Conservation (phyloP, 2,797 vertebrate genomes). For the Lerista edwardsae region DNA sequence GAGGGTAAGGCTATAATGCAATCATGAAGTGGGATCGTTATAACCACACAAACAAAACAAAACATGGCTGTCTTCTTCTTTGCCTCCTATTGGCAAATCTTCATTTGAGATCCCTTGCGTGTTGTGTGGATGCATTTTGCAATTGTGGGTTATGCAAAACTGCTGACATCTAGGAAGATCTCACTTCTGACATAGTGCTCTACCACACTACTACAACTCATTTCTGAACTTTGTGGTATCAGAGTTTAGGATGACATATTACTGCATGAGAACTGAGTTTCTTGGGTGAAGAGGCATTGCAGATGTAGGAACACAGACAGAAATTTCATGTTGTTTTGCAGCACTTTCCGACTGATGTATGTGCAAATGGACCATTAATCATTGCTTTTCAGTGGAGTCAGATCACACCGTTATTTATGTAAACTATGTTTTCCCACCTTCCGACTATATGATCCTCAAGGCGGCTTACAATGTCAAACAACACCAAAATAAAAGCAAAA, state of each 20-base stretch:
- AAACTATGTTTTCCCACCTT: background rate
- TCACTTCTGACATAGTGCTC: constrained; percentile 38
- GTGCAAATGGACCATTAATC: background rate
- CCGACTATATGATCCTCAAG: background rate
- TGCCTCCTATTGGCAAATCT: constrained; percentile 42
- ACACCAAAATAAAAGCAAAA: background rate
- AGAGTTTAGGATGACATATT: background rate
- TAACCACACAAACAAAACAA: constrained; percentile 44
- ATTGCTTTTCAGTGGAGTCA: background rate
- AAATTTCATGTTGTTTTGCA: background rate
- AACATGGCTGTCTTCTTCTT: constrained; percentile 40
- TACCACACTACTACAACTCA: constrained; percentile 23
- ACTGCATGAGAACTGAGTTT: background rate
- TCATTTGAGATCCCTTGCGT: constrained; percentile 12
- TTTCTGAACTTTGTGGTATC: constrained; percentile 39
- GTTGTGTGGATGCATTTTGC: constrained; percentile 7
- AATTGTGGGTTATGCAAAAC: background rate
- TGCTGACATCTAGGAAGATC: constrained; percentile 16
- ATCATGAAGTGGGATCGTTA: constrained; percentile 47
- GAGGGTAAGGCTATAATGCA: constrained; percentile 17
- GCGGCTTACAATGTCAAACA: background rate
- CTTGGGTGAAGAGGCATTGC: background rate
- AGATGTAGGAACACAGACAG: background rate
- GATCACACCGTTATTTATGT: background rate
- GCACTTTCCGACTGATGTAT: background rate